Conservation (phyloP, 1,140 invertebrate species). For the Drosophila aff. region DNA sequence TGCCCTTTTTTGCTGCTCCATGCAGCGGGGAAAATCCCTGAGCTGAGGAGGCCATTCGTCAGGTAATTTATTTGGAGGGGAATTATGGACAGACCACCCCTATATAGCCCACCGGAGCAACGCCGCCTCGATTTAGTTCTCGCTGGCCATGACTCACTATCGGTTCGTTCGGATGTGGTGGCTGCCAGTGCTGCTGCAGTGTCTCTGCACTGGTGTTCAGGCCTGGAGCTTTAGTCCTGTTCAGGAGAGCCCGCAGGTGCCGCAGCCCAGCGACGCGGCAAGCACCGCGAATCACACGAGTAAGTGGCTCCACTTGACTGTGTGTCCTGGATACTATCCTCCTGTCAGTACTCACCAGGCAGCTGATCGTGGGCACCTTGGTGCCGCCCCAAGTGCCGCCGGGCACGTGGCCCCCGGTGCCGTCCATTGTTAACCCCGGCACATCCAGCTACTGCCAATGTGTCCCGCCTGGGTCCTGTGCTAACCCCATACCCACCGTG, state of each 20-base stretch:
- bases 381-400: conserved; percentile 40
- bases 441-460: conserved; percentile 78
- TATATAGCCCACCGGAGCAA: conserved; percentile 61
- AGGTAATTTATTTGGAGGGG: conserved; percentile 48
- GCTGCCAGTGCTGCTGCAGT: conserved; percentile 31
- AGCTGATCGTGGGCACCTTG: conserved; percentile 74
- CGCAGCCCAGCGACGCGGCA: conserved; percentile 60
- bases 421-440: conserved; percentile 31
- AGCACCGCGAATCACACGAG: conserved; percentile 58
- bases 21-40: conserved; percentile 70
- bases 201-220: conserved; percentile 1
- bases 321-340: background rate
- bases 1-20: conserved; percentile 31
- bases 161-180: conserved; percentile 33
- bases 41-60: conserved; percentile 54
- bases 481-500: conserved; percentile 61
- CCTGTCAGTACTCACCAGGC: conserved; percentile 63
- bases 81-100: conserved; percentile 25
- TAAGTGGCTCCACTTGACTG: conserved; percentile 23
- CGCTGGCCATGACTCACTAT: conserved; percentile 50
- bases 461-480: conserved; percentile 70
- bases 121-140: conserved; percentile 53
- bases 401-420: conserved; percentile 49
- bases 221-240: conserved; percentile 59
- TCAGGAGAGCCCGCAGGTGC: conserved; percentile 4